These are phyloP conservation scores for Ptilorrhoa leucosticta DNA, from an alignment of 2,113 vertebrate species.

Conservation along the genomic window DNA sequence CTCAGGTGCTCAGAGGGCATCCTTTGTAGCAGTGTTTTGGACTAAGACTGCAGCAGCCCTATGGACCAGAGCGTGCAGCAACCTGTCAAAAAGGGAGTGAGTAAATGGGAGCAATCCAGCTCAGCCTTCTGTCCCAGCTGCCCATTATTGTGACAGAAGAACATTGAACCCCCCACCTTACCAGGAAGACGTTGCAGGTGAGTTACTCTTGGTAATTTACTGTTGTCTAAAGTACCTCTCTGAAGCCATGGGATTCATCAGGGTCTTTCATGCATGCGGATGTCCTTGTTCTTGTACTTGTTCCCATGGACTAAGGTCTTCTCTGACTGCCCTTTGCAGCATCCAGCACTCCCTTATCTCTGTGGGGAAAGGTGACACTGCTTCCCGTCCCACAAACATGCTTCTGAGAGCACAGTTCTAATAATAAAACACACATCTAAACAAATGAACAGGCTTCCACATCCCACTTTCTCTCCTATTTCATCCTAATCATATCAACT, in stretches of 20 bases:
- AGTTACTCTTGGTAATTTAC: neutral
- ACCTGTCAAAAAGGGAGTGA: neutral
- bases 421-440: neutral
- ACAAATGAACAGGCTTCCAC: neutral
- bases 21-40: neutral
- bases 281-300: neutral
- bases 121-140: neutral
- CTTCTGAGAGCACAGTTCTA: neutral
- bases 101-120: neutral
- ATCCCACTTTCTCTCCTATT: neutral
- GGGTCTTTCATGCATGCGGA: neutral
- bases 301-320: neutral
- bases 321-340: neutral
- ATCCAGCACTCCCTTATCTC: neutral
- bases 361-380: neutral
- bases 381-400: neutral
- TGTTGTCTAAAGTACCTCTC: neutral
- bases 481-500: neutral
- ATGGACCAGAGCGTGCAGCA: fast-evolving
- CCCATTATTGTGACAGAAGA: neutral
- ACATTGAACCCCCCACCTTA: neutral
- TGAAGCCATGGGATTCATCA: neutral
- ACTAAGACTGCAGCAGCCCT: neutral
- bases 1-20: neutral
- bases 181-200: neutral